Evolutionary conservation across 2,113 vertebrate genomes (phyloP), one percentile per base, ranked within the genome.

Genomic region (Falco punctatus): DNA sequence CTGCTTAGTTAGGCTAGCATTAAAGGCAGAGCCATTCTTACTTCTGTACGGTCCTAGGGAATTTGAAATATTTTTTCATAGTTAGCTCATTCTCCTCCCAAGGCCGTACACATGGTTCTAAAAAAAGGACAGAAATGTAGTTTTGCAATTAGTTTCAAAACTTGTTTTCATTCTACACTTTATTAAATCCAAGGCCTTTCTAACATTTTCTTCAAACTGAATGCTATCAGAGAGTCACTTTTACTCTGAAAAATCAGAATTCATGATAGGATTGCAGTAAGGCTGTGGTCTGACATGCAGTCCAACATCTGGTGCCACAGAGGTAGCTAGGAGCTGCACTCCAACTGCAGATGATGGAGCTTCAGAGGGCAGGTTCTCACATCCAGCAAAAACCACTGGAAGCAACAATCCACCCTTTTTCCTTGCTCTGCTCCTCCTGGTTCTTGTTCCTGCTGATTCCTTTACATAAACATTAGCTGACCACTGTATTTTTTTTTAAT

Each of bases 91-190:
- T 89, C 49, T 75, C 54, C 46, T 92, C 72, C 54, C 61, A 75
- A 62, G 57, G 44, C 73, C 94, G 92, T 74, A 88, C 48, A 92
- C 52, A 61, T 4, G 8, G 61, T 89, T 93, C 77, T 91, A 92
- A 91, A 91, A 88, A 90, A 90, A 87, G 83, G 61, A 77, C 78
- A 95, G 78, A 91, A 96, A 94, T 92, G 26, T 12, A 58, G 77
- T 96, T 94, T 94, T 92, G 89, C 84, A 95, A 91, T 49, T 46
- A 58, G 33, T 96, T 95, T 95, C 2, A 1, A 92, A 97, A 97
- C 65, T 71, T 85, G 73, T 85, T 95, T 94, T 84, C 58, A 65
- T 73, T 94, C 42, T n/a, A 38, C 32, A 21, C 28, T 85, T 91
- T 42, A 94, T 89, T 79, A 94, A 87, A 96, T 46, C 65, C 46